phyloP scores from a whole-genome alignment of 2,113 vertebrate species.

The Tonatia bakeri region DNA sequence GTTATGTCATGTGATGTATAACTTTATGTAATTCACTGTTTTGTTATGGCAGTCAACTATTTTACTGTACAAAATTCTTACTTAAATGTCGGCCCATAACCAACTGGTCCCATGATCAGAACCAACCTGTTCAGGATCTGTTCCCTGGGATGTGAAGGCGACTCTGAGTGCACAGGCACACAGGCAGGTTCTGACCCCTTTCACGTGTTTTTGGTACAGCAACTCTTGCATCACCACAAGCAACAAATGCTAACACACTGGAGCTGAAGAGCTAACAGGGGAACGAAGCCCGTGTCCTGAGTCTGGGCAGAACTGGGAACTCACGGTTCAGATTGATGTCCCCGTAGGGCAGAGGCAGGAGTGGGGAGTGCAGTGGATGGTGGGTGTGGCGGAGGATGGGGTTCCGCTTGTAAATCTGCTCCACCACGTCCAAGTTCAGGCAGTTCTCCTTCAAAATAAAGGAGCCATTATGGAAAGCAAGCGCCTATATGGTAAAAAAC shows the following conservation, averaged over 20 bases:
- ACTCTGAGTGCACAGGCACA: rapidly evolving
- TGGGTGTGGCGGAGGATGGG: slow-evolving; percentile 96
- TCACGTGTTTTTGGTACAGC: background rate
- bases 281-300: rapidly evolving
- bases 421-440: slow-evolving; percentile 93
- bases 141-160: background rate
- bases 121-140: background rate
- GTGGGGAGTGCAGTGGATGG: slow-evolving; percentile 92
- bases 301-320: background rate
- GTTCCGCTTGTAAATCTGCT: slow-evolving; percentile 97
- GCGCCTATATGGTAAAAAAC: rapidly evolving
- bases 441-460: slow-evolving; percentile 90
- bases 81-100: background rate
- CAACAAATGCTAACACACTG: rapidly evolving
- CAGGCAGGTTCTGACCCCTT: background rate
- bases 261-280: background rate
- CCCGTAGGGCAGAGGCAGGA: slow-evolving; percentile 95
- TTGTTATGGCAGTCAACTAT: rapidly evolving
- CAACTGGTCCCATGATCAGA: background rate
- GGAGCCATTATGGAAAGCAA: background rate
- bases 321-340: slow-evolving; percentile 90
- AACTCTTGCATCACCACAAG: too few species aligned
- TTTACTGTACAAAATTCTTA: background rate
- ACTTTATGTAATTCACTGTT: background rate
- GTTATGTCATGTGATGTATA: rapidly evolving